A percentile compares a stretch with the other conserved stretches of the same genome.
Conservation (phyloP, 2,888 invertebrate genomes). For the Campoletis raptor region DNA sequence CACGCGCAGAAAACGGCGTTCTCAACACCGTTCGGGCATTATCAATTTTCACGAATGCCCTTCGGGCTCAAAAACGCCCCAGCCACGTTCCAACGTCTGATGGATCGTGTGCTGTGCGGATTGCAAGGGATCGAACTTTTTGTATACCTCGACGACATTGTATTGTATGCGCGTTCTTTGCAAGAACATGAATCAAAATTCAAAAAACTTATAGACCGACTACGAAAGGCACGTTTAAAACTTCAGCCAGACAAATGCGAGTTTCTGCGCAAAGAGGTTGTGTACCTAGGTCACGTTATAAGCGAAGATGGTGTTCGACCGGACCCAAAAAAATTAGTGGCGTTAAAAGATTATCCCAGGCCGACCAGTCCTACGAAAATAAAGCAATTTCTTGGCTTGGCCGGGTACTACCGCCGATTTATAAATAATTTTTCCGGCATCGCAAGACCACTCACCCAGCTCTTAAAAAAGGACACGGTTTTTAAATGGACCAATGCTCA, state of each 20-base stretch:
- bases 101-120: constrained; percentile 68
- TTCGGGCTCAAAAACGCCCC: not conserved
- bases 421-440: constrained; percentile 72
- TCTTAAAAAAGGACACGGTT: constrained; percentile 39
- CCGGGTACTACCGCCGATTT: constrained; percentile 79
- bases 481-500: constrained; percentile 54
- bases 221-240: constrained; percentile 65
- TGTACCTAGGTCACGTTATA: constrained; percentile 74
- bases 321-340: constrained; percentile 27
- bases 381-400: constrained; percentile 19
- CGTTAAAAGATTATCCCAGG: constrained; percentile 17
- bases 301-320: constrained; percentile 43
- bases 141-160: constrained; percentile 41
- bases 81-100: not conserved
- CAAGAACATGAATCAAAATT: constrained; percentile 65
- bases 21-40: constrained; percentile 50
- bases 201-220: constrained; percentile 53
- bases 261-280: constrained; percentile 74
- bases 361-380: constrained; percentile 29
- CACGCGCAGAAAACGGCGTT: constrained; percentile 70
- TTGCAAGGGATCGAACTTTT: constrained; percentile 66
- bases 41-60: not conserved
- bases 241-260: constrained; percentile 72
- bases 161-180: constrained; percentile 62
- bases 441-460: constrained; percentile 52